These are phyloP conservation scores for Drosophila prostipennis DNA, from an alignment of 2,888 invertebrate genomes.

Conservation along the genomic window DNA sequence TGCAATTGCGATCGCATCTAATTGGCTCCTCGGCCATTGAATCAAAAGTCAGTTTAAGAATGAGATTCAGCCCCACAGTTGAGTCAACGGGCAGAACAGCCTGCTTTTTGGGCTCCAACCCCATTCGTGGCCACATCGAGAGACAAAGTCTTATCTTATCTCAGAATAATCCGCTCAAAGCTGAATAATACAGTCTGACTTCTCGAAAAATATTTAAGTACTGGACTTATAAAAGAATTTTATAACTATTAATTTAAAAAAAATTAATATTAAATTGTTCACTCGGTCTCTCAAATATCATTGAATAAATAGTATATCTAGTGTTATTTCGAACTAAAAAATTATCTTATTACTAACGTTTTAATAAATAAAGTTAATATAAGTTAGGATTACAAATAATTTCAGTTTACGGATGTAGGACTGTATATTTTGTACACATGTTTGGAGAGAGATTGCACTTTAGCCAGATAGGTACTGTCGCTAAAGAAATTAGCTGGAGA, in stretches of 20 bases:
- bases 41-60: constrained; percentile 19
- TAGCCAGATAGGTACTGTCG: constrained; percentile 13
- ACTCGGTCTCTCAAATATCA: no score
- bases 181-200: constrained; percentile 14
- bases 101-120: constrained; percentile 13
- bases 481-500: constrained; percentile 26
- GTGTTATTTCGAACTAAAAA: no score
- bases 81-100: constrained; percentile 18
- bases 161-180: constrained; percentile 13
- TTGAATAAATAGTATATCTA: no score
- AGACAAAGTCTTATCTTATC: constrained; percentile 37
- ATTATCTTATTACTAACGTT: no score
- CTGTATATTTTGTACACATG: neutral
- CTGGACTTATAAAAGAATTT: no score
- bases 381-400: neutral
- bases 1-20: constrained; percentile 52
- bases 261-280: no score
- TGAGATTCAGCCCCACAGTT: constrained; percentile 3
- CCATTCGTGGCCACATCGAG: constrained; percentile 21
- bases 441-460: constrained; percentile 6
- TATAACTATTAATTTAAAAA: no score
- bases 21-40: constrained; percentile 51
- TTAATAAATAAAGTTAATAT: no score
- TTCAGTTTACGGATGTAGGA: neutral
- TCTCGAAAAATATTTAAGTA: neutral